phyloP scores from a whole-genome alignment of 2,113 vertebrate species.

The Anguilla japonica region DNA sequence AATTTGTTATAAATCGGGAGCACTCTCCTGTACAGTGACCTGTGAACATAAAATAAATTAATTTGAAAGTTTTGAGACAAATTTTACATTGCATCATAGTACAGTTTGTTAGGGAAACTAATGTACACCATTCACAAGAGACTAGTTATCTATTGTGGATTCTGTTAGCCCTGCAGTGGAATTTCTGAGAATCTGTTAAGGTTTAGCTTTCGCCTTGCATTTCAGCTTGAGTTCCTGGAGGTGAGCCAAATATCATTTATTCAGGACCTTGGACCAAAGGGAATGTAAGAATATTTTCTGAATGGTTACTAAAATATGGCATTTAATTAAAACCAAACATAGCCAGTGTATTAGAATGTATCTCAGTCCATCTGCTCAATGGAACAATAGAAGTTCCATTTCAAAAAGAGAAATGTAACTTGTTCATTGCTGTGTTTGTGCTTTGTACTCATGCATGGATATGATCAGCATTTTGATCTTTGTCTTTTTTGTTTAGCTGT shows the following conservation, averaged over 20 bases:
- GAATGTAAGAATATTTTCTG: conserved; percentile 41
- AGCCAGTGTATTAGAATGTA: background rate
- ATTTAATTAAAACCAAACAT: background rate
- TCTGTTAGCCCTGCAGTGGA: background rate
- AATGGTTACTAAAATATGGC: background rate
- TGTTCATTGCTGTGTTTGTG: background rate
- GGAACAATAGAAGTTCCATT: background rate
- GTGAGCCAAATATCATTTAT: conserved; percentile 53
- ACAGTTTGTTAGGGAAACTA: too few relatives aligned
- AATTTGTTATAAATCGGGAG: too few relatives aligned
- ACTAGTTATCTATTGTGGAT: background rate
- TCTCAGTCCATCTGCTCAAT: background rate
- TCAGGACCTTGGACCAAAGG: conserved; percentile 47
- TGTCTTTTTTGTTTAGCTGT: background rate
- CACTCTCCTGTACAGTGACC: too few relatives aligned
- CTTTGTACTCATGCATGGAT: background rate
- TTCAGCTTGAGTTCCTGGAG: conserved; percentile 46
- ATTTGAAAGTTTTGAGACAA: too few relatives aligned
- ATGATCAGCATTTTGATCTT: background rate
- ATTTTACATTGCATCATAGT: too few relatives aligned
- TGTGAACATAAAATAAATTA: too few relatives aligned
- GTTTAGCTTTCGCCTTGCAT: background rate
- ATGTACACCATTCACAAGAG: too few relatives aligned
- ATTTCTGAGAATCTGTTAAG: background rate
- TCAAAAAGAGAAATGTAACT: background rate